phyloP scores from a whole-genome alignment of 2,797 vertebrate genomes.

The Orestias chungarensis region DNA sequence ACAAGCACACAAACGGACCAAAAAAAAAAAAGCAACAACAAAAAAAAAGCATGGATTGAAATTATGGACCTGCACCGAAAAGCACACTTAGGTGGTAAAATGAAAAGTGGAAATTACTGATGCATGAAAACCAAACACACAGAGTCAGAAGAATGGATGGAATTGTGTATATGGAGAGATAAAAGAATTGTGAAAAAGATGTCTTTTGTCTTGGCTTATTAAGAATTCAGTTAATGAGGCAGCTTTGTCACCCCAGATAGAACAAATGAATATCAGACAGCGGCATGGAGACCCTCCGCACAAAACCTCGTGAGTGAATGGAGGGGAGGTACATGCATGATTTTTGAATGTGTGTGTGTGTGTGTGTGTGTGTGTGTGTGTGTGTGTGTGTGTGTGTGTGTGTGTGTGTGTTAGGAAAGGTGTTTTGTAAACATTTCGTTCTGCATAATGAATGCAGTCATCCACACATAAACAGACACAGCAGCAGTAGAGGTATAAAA shows the following conservation, averaged over 20 bases:
- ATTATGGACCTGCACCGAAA: conserved; percentile 55
- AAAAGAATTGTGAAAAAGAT: conserved; percentile 70
- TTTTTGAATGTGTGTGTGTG: conserved; percentile 56
- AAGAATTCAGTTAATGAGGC: conserved; percentile 82
- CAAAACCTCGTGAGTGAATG: conserved; percentile 45
- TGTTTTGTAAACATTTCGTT: conserved; percentile 85
- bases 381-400: conserved; percentile 57
- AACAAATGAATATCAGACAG: conserved; percentile 78
- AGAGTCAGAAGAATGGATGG: conserved; percentile 19
- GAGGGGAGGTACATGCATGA: no score
- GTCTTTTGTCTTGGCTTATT: conserved; percentile 76
- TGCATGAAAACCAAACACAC: conserved; percentile 43
- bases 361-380: conserved; percentile 53
- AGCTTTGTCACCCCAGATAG: conserved; percentile 79
- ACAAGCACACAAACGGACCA: conserved; percentile 45
- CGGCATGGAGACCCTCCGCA: conserved; percentile 41
- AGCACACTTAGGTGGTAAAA: conserved; percentile 52
- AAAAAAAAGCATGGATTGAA: conserved; percentile 26
- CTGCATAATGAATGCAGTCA: conserved; percentile 83
- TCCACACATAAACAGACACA: conserved; percentile 43
- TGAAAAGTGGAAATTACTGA: conserved; percentile 52
- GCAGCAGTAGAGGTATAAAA: conserved; percentile 27
- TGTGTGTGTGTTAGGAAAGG: conserved; percentile 65
- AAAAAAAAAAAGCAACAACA: conserved; percentile 8
- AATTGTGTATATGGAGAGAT: conserved; percentile 53